Evolutionary conservation across 2,797 vertebrate species (phyloP), one percentile per base, ranked within the genome.

Genomic region (Myoxocephalus aenaeus): DNA sequence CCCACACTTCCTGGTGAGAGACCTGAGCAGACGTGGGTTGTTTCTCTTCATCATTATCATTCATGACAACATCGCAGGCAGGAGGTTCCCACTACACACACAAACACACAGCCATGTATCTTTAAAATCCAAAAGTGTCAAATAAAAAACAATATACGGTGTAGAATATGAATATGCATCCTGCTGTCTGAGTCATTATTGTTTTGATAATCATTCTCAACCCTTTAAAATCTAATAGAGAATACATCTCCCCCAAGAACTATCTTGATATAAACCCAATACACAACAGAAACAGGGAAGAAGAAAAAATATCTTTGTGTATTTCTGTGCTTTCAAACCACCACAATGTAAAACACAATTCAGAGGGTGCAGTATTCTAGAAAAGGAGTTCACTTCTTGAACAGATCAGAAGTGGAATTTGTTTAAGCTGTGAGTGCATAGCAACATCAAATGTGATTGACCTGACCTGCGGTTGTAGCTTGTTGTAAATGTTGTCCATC

Each of bases 1-100:
- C 89, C 97, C 98, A 99, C 84, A 98, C 95, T 82, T 97, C 95
- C 88, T 95, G 93, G 89, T 94, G 94, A 69, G 91, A 94, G 62
- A 86, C 63, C 51, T 65, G 93, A 77, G 85, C 44, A 8, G 78
- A 42, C 0, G 29, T 8, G 59, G 79, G 48, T 51, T 66, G 86
- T 74, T 85, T 82, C 57, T 89, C 85, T 29, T 85, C 87, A 46
- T 88, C 90, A 8, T 79, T 83, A n/a, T 85, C 86, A 7, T 93
- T 87, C 87, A 94, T 94, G 29, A 90, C 48, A 4, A 91, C 87
- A 72, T 95, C 94, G 42, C 86, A 71, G 89, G 56, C 56, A 66
- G 66, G 65, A 78, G 89, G 40, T 29, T 83, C 80, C 13, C 57
- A 62, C 86, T 91, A 25, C 7, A 20, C 48, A 14, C 29, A 71